phyloP scores from a whole-genome alignment of 53 echinoderm and acorn worm genomes.

The Astropecten irregularis region DNA sequence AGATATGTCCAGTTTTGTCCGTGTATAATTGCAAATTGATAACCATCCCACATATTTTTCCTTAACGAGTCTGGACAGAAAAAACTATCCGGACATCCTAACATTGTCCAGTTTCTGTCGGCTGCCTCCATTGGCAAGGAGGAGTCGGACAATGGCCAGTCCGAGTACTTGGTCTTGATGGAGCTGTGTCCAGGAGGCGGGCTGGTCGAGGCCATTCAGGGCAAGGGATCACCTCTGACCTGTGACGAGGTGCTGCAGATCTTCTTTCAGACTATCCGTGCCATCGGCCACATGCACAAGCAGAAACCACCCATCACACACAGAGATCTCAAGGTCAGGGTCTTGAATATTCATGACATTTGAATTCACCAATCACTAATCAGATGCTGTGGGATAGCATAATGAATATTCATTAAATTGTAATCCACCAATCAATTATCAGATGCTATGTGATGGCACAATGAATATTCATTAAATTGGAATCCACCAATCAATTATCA shows the following conservation, averaged over 20 bases:
- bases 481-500: no score
- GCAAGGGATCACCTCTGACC: constrained; percentile 55
- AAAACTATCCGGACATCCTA: constrained; percentile 92
- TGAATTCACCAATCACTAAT: no score
- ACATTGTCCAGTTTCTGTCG: constrained; percentile 90
- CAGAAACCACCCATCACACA: constrained; percentile 92
- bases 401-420: not conserved
- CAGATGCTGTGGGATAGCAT: not conserved
- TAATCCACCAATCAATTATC: no score
- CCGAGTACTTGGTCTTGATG: constrained; percentile 92
- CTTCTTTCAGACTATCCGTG: constrained; percentile 89
- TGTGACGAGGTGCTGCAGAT: constrained; percentile 92
- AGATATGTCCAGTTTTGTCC: no score
- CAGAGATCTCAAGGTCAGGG: constrained; percentile 91
- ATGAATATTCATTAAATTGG: no score
- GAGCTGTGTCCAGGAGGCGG: constrained; percentile 88
- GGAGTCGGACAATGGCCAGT: constrained; percentile 89
- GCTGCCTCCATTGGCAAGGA: constrained; percentile 92
- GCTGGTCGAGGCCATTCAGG: constrained; percentile 74
- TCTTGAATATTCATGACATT: not conserved
- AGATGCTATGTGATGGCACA: no score
- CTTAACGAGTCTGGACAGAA: constrained; percentile 69
- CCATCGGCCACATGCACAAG: constrained; percentile 92
- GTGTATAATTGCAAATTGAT: no score
- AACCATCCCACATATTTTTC: no score